phyloP scores from a whole-genome alignment of 2,888 invertebrate genomes.

The Arge pagana region DNA sequence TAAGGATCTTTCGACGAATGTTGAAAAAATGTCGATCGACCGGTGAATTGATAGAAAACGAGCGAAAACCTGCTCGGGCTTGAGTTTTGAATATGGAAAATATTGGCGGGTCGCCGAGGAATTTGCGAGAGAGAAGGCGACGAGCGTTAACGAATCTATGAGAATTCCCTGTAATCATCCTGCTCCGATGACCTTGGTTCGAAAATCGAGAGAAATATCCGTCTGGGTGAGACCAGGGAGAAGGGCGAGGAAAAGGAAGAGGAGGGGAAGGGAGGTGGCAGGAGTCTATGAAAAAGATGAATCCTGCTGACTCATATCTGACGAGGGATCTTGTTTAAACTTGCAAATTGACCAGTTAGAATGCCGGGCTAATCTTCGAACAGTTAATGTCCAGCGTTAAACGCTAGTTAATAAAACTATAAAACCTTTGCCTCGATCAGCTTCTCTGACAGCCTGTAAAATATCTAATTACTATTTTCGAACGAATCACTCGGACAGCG shows the following conservation, averaged over 20 bases:
- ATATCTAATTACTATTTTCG: slow-evolving; percentile 22
- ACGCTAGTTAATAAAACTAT: slow-evolving; percentile 16
- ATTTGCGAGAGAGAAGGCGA: too few relatives aligned
- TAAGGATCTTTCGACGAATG: too few relatives aligned
- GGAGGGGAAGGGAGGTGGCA: not conserved
- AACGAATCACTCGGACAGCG: slow-evolving; percentile 7
- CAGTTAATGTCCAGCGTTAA: slow-evolving; percentile 18
- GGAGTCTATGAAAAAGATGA: slow-evolving; percentile 4
- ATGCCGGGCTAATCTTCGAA: slow-evolving; percentile 19
- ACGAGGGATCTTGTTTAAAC: slow-evolving; percentile 19
- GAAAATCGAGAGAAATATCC: too few relatives aligned
- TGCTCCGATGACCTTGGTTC: too few relatives aligned
- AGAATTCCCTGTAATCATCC: too few relatives aligned
- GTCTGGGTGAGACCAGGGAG: not conserved
- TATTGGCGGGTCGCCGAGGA: too few relatives aligned
- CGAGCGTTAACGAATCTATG: too few relatives aligned
- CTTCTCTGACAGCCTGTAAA: slow-evolving; percentile 13
- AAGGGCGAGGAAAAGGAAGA: not conserved
- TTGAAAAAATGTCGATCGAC: too few relatives aligned
- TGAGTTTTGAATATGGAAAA: too few relatives aligned
- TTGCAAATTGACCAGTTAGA: slow-evolving; percentile 23
- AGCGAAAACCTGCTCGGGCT: too few relatives aligned
- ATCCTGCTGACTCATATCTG: slow-evolving; percentile 13
- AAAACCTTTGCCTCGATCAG: slow-evolving; percentile 19
- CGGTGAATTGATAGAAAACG: too few relatives aligned